phyloP scores from a whole-genome alignment of 1,140 invertebrate genomes.

The Meloidogyne hapla region DNA sequence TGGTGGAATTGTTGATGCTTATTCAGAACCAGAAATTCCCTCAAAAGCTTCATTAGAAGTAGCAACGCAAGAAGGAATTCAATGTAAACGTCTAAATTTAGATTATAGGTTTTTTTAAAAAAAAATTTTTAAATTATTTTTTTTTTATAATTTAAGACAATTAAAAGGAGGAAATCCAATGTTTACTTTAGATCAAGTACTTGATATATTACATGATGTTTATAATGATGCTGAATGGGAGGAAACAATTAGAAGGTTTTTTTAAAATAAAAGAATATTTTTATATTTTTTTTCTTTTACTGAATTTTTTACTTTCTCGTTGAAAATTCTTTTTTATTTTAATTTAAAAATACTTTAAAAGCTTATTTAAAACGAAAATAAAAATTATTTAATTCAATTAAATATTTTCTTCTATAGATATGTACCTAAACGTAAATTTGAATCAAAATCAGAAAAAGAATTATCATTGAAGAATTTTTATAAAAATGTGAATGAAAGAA shows the following conservation, averaged over 20 bases:
- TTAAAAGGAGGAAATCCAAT: slow-evolving; percentile 21
- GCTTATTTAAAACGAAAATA: too few species aligned
- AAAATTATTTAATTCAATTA: too few species aligned
- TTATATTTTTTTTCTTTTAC: too few species aligned
- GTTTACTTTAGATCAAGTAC: slow-evolving; percentile 18
- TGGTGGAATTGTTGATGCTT: slow-evolving; percentile 41
- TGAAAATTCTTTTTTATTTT: too few species aligned
- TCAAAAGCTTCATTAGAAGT: slow-evolving; percentile 24
- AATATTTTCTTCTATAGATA: background rate
- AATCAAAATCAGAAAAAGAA: background rate
- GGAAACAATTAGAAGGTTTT: background rate
- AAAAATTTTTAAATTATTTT: too few species aligned
- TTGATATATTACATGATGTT: slow-evolving; percentile 21
- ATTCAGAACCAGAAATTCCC: slow-evolving; percentile 26
- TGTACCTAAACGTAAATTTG: background rate
- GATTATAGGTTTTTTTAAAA: background rate
- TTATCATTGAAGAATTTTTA: background rate
- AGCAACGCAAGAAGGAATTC: slow-evolving; percentile 25
- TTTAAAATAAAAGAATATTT: too few species aligned
- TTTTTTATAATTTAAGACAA: too few species aligned
- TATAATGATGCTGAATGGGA: background rate
- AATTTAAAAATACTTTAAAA: too few species aligned
- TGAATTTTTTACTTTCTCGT: too few species aligned
- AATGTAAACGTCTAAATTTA: slow-evolving; percentile 14
- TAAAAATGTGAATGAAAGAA: background rate